Evolutionary conservation across 1,140 invertebrate species (phyloP), one percentile per base, ranked within the genome.

Genomic region (Periplaneta americana): DNA sequence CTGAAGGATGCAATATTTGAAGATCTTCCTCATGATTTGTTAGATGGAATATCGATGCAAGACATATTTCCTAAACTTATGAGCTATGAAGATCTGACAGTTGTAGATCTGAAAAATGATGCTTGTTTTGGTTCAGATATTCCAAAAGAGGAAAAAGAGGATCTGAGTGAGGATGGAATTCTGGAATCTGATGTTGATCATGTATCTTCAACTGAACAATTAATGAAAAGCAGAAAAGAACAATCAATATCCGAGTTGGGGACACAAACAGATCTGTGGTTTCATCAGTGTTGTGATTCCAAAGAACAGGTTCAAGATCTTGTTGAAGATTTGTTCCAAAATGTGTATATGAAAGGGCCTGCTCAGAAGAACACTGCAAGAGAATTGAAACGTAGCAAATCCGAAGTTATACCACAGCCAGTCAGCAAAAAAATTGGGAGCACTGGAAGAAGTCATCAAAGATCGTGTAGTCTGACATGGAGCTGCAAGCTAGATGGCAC

Each of bases 31-130:
- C 93, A 95, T 84, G 95, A 96, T 85, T 86, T 96, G 36, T 87
- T 96, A 15, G 94, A 96, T 85, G 94, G 94, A 31, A 95, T 95
- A 85, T 95, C 94, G 4, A 95, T 96, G 93, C 93, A 96, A 87
- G 89, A 90, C 83, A 90, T 90, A 82, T 93, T 94, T 85, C 92
- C 92, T 13, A 93, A 93, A 86, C 87, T 91, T 75, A 91, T 92
- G 90, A 91, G 90, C 36, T 91, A 90, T 84, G 91, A 92, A 83
- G 90, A 91, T 84, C 86, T 91, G 48, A 85, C 90, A 74, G 87
- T 87, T 0, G 90, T 92, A 85, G 91, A 92, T 85, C 85, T 92
- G 15, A 93, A 93, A 84, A 91, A 88, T 83, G 90, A 92, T 83
- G 89, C 89, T 34, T 85, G 86, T 15, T 91, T 90, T 83, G 89